Base-by-base conservation (phyloP, 2,888 invertebrate species). In the Ochropleura leucogaster region DNA sequence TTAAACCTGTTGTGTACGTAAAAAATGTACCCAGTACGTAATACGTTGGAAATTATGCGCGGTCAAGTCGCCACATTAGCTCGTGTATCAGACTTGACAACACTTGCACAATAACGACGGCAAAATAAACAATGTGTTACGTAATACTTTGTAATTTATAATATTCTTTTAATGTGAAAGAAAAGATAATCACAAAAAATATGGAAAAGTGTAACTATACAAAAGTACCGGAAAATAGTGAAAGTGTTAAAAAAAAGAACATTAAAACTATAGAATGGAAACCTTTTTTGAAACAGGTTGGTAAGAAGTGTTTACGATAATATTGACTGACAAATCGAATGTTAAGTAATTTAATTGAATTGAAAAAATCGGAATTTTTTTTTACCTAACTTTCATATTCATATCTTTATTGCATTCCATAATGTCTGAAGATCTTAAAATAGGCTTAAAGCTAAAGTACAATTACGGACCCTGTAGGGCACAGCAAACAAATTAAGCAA, bases 221-320 rank as follows among this genome's bases (percentile, higher is more conserved):
- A 47, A 73, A 64, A 57, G 73, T 68, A n/a, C 46, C 44, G 1
- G 44, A 16, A 44, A 67, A 46, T 3, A 49, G 73, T 67, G 77
- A 70, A 62, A 68, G 67, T 72, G 70, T 20, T 2, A 8, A 30
- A 8, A 60, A 62, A 59, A 12, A 20, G 47, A 77, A 60, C 14
- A 14, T 18, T 16, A 55, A n/a, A 40, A 55, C 7, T 4, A 14
- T 7, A 10, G 30, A 55, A 65, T 82, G 80, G 80, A 81, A 73
- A 68, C 82, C 82, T 1, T 77, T 81, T 68, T 57, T 72, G 64
- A 81, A 77, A 57, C 80, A 81, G 77, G 80, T 30, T 30, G 30
- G 30, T 81, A 57, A 77, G 46, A 16, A n/a, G 4, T n/a, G 1
- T 30, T 30, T 30, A 30, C 30, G 30, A 30, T 30, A 30, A 30